Evolutionary conservation across 2,888 invertebrate genomes (phyloP).

Genomic region (Campopleginae sp.): DNA sequence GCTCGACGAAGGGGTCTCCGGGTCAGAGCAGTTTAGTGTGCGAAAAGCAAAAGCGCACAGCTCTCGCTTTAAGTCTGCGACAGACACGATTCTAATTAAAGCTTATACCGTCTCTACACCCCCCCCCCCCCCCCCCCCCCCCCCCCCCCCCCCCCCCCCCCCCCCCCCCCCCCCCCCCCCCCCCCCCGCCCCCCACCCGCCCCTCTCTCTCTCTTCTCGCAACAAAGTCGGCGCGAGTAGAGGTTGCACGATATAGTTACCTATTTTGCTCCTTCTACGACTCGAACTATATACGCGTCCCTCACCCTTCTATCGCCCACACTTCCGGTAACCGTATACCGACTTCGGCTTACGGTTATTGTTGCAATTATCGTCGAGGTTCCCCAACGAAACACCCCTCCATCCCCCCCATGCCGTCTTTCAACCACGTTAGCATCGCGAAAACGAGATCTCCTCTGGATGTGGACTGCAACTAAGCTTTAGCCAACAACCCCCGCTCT

Average conservation of each 20-base stretch:
- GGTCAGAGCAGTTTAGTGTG: slow-evolving; percentile 60
- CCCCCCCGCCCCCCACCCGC: too few relatives aligned
- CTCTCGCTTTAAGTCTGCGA: slow-evolving; percentile 72
- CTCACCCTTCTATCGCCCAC: slow-evolving; percentile 59
- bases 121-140: too few relatives aligned
- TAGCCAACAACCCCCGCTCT: slow-evolving; percentile 46
- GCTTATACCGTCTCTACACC: slow-evolving; percentile 65
- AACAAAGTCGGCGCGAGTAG: slow-evolving; percentile 52
- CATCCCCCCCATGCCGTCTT: background rate
- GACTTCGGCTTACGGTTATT: slow-evolving; percentile 75
- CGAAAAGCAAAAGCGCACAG: slow-evolving; percentile 56
- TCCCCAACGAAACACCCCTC: slow-evolving; percentile 55
- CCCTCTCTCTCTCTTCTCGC: slow-evolving; percentile 11
- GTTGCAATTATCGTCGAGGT: slow-evolving; percentile 79
- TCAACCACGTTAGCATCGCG: slow-evolving; percentile 64
- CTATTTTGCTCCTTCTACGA: slow-evolving; percentile 59
- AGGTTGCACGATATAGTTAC: slow-evolving; percentile 55
- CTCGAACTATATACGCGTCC: slow-evolving; percentile 58
- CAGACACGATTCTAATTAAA: slow-evolving; percentile 80
- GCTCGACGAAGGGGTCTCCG: slow-evolving; percentile 40
- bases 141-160: too few relatives aligned
- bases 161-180: too few relatives aligned
- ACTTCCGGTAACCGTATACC: slow-evolving; percentile 43
- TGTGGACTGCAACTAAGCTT: slow-evolving; percentile 54
- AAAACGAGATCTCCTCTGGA: slow-evolving; percentile 66